These are phyloP conservation scores for Ptychadena robeensis DNA, from an alignment of 2,797 vertebrate species.

Conservation along the genomic window DNA sequence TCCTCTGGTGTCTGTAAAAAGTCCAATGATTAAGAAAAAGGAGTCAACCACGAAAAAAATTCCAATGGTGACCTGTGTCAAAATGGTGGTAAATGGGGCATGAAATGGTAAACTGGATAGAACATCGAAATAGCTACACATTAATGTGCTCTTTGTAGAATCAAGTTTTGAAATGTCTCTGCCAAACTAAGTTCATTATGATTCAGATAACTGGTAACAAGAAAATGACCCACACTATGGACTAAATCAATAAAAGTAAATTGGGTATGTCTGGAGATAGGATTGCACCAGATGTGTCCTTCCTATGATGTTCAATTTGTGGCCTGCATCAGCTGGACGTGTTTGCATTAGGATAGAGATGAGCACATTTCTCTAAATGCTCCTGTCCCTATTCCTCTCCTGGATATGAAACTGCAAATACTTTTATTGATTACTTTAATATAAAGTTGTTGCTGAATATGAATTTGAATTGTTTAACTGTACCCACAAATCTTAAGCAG, in stretches of 20 bases:
- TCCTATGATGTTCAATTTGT: not conserved
- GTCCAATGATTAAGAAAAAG: not conserved
- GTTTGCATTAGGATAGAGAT: not conserved
- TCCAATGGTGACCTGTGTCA: not conserved
- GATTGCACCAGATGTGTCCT: slow-evolving; percentile 16
- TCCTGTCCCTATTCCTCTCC: not conserved
- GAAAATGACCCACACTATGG: not conserved
- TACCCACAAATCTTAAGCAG: too few relatives aligned
- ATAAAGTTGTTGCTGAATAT: too few relatives aligned
- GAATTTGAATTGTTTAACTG: too few relatives aligned
- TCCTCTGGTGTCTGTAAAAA: not conserved
- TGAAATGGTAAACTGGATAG: not conserved
- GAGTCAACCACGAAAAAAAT: not conserved
- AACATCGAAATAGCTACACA: not conserved
- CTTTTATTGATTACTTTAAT: not conserved
- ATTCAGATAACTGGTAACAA: not conserved
- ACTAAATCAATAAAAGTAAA: slow-evolving; percentile 18
- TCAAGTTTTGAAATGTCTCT: not conserved
- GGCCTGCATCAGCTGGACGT: not conserved
- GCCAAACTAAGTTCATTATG: not conserved
- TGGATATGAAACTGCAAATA: not conserved
- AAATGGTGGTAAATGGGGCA: not conserved
- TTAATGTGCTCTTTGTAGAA: not conserved
- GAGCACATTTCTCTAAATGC: not conserved
- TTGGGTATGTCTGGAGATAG: not conserved